Conservation (phyloP, 2,888 invertebrate species). For the Malachius bipustulatus region DNA sequence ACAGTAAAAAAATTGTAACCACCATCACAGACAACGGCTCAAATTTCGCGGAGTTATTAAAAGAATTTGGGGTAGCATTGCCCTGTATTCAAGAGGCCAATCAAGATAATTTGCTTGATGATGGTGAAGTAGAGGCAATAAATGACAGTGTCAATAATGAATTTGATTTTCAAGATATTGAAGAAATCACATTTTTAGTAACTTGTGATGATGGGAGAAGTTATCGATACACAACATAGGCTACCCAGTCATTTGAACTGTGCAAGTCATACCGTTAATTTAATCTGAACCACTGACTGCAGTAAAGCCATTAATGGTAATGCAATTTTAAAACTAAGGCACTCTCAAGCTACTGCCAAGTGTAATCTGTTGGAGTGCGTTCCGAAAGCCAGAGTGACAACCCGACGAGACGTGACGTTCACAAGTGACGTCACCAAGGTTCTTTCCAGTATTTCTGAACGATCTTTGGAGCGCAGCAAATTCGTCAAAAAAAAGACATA, state of each 20-base stretch:
- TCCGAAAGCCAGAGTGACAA: too few species aligned
- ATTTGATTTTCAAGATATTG: too few species aligned
- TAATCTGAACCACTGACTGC: constrained; percentile 12
- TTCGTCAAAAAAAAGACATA: too few species aligned
- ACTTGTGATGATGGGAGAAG: neutral
- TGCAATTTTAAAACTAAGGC: constrained; percentile 5
- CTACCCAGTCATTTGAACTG: constrained; percentile 14
- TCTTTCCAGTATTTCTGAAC: too few species aligned
- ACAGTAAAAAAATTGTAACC: too few species aligned
- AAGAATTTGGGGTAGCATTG: constrained; percentile 11
- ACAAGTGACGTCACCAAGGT: too few species aligned
- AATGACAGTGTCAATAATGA: neutral
- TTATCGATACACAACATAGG: constrained; percentile 5
- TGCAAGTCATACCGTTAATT: constrained; percentile 14
- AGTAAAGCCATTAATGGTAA: constrained; percentile 7
- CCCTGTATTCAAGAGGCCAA: neutral
- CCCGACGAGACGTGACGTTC: too few species aligned
- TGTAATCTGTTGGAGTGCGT: neutral
- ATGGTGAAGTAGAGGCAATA: neutral
- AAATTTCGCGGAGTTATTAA: constrained; percentile 17
- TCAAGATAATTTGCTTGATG: neutral
- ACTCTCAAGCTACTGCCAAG: neutral
- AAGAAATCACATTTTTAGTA: neutral
- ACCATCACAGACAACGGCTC: constrained; percentile 16
- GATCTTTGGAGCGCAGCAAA: too few species aligned